These are phyloP conservation scores for Philhelius pedissequus DNA, from an alignment of 2,888 invertebrate genomes.

Conservation along the genomic window DNA sequence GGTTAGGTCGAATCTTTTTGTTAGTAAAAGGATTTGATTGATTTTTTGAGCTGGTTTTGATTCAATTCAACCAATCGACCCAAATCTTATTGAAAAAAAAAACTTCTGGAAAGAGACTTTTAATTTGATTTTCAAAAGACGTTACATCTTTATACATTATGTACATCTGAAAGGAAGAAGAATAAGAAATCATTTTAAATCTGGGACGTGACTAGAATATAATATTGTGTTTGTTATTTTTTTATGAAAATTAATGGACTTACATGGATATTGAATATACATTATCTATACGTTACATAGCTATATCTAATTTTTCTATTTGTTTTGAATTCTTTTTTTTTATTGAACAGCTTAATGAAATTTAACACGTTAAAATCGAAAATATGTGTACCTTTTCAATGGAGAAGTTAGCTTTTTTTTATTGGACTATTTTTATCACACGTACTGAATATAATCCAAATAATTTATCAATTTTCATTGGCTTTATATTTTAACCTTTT, in stretches of 20 bases:
- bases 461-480: too few species aligned
- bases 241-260: not conserved
- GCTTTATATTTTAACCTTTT: too few species aligned
- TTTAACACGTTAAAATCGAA: too few species aligned
- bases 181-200: conserved; percentile 3
- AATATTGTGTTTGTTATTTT: conserved; percentile 2
- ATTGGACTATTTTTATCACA: too few species aligned
- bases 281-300: too few species aligned
- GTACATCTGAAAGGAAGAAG: not conserved
- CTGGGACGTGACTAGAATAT: conserved; percentile 15
- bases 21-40: conserved; percentile 38
- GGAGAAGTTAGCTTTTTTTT: too few species aligned
- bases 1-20: not conserved
- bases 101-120: not conserved
- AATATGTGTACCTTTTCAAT: too few species aligned
- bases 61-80: conserved; percentile 18
- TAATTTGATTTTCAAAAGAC: not conserved
- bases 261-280: not conserved
- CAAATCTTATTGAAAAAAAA: not conserved
- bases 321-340: not conserved
- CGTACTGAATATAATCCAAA: too few species aligned
- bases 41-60: conserved; percentile 25
- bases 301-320: not conserved
- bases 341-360: too few species aligned
- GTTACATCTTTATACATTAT: not conserved